phyloP scores from a whole-genome alignment of 1,140 invertebrate species.

The Euwallacea similis region DNA sequence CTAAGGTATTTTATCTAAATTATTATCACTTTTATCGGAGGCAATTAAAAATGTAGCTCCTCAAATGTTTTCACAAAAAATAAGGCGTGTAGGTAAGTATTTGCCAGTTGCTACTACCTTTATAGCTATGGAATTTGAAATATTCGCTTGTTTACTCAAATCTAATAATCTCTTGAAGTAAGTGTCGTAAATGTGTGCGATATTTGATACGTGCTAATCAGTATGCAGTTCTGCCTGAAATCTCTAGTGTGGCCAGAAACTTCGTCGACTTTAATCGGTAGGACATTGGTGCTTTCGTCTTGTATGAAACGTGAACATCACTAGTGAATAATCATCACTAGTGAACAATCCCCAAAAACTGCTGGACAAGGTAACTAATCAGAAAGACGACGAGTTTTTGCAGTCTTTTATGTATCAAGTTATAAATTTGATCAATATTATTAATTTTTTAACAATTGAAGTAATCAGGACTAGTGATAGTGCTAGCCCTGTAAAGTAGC shows the following conservation, averaged over 20 bases:
- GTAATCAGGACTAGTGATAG: no score
- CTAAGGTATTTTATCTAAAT: conserved; percentile 21
- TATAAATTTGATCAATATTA: no score
- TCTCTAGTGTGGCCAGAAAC: background rate
- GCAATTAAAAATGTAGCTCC: conserved; percentile 8
- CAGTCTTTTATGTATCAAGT: no score
- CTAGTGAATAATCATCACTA: no score
- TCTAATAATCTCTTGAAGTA: conserved; percentile 17
- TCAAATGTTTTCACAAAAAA: conserved; percentile 18
- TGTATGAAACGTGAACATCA: no score
- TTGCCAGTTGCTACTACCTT: background rate
- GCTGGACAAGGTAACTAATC: no score
- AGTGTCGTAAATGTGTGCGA: conserved; percentile 1
- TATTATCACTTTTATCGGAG: conserved; percentile 8
- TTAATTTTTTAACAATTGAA: no score
- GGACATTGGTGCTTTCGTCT: no score
- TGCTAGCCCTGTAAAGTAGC: no score
- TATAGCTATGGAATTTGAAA: conserved; percentile 7
- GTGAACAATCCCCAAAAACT: no score
- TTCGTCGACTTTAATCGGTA: background rate
- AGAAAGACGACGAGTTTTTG: no score
- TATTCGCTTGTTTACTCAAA: conserved; percentile 16
- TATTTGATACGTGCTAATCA: background rate
- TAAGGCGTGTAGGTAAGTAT: background rate
- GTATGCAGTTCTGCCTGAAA: background rate